These are phyloP conservation scores for Peucedramus taeniatus DNA, from an alignment of 2,113 vertebrate species.

Conservation along the genomic window DNA sequence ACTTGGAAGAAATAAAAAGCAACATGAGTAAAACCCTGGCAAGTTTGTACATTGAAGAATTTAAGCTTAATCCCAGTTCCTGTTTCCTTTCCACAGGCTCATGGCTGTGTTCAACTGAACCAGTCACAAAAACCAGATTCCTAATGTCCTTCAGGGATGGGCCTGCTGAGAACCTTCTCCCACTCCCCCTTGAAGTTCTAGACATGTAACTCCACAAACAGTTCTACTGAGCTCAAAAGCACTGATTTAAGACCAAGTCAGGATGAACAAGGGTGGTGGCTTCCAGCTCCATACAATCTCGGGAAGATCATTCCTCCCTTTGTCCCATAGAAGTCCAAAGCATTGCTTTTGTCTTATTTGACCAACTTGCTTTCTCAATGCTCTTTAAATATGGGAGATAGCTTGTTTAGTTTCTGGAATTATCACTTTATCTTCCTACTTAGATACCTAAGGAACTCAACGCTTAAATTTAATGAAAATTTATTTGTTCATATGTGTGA, in stretches of 20 bases:
- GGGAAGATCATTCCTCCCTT: background rate
- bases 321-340: background rate
- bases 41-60: background rate
- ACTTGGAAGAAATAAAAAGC: slow-evolving; percentile 15
- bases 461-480: background rate
- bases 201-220: background rate
- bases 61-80: background rate
- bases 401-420: background rate
- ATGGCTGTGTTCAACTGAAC: background rate
- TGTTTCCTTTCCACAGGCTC: background rate
- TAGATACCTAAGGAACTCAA: background rate
- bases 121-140: background rate
- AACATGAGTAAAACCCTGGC: background rate
- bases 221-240: background rate
- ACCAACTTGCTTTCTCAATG: background rate
- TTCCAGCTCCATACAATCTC: background rate
- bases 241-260: background rate
- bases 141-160: background rate
- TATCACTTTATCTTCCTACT: background rate
- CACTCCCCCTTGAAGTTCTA: background rate
- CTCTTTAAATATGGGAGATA: background rate
- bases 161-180: background rate
- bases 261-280: background rate
- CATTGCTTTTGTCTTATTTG: background rate
- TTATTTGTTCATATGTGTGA: background rate